Evolutionary conservation across 2,113 vertebrate genomes (phyloP), one percentile per base, ranked within the genome.

Genomic region (Trochalopteron elliotii): DNA sequence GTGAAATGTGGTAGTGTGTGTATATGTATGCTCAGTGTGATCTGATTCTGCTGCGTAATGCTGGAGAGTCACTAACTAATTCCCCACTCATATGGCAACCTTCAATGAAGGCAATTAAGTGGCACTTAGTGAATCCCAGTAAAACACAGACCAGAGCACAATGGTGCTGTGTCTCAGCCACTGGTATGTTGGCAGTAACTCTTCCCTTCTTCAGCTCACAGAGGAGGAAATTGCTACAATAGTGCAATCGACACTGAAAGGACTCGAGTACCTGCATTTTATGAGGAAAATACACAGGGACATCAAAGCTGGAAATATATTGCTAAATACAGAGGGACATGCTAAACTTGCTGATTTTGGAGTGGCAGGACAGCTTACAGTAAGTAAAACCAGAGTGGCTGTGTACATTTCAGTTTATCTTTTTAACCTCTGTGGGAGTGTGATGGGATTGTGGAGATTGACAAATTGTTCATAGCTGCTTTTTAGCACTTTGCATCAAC

Each of bases 211-310:
- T 63, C 65, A 99, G 99, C 97, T 99, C 86, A 98, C 98, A 52
- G 99, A 99, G 94, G 99, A 99, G 63, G 99, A 99, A 98, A 99
- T 99, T 24, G 97, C 98, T 82, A 97, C 99, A 64, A 99, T 99
- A 96, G 82, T 99, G 53, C 98, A 99, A 5, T 99, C 99, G 3
- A 99, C 99, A 0, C 97, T 99, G 93, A 99, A 99, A 71, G 99
- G 99, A 61, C 93, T 99, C 1, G 99, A 99, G 96, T 99, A 99
- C 93, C 98, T 99, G 90, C 99, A 99, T 98, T 99, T 99, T 95
- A 99, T 99, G 99, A 99, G 99, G 96, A 99, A 99, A 97, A 99
- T 99, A 98, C 99, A 99, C 97, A 97, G 99, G 86, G 99, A 99
- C 97, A 99, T 99, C 95, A 99, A 99, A 93, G 99, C 99, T 18